Conservation (phyloP, 2,797 vertebrate genomes). For the Scarus forsteni region DNA sequence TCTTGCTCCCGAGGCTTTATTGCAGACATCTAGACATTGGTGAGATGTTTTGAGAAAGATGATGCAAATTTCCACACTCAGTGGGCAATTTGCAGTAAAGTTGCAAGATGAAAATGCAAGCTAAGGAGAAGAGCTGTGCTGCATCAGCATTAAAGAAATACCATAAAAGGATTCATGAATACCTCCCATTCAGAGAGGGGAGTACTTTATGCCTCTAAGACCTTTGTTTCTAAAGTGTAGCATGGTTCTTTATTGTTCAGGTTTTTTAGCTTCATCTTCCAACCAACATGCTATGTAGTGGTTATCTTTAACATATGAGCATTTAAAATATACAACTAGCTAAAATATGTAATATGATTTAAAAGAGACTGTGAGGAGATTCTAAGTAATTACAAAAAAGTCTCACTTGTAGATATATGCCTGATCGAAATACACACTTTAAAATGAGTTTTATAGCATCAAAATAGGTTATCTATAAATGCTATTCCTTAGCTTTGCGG, state of each 20-base stretch:
- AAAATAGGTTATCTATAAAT: no score
- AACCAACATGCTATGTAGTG: constrained; percentile 5
- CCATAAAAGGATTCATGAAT: constrained; percentile 63
- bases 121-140: constrained; percentile 57
- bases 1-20: constrained; percentile 1
- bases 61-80: constrained; percentile 33
- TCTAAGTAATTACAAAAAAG: no score
- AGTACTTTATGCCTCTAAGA: constrained; percentile 38
- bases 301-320: neutral
- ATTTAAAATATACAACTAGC: no score
- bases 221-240: constrained; percentile 16
- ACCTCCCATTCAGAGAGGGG: constrained; percentile 43
- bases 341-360: no score
- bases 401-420: no score
- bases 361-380: no score
- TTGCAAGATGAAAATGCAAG: constrained; percentile 63
- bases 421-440: no score
- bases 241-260: constrained; percentile 7
- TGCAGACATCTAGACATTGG: constrained; percentile 12
- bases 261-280: neutral
- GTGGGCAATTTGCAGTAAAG: constrained; percentile 60
- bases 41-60: constrained; percentile 4
- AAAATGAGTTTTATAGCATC: no score
- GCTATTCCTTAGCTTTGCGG: no score
- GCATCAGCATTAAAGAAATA: constrained; percentile 70